Conservation (phyloP, 2,797 vertebrate species). For the Danio albolineatus region DNA sequence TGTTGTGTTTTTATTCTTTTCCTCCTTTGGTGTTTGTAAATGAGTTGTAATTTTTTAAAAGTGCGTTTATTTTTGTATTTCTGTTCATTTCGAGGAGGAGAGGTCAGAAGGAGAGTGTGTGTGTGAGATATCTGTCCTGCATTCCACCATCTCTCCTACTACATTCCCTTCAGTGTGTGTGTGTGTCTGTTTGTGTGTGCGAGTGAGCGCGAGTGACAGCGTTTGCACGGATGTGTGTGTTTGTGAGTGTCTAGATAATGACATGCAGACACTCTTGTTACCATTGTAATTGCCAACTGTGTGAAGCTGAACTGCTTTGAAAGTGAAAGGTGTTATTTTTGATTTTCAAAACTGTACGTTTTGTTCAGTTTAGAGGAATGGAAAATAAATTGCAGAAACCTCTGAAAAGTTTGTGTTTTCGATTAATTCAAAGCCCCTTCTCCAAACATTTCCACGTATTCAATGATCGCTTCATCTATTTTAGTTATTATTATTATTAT, state of each 20-base stretch:
- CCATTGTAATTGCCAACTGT: conserved; percentile 55
- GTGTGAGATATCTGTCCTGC: conserved; percentile 66
- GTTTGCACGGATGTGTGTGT: conserved; percentile 31
- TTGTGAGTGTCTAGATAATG: conserved; percentile 52
- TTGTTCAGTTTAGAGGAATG: conserved; percentile 65
- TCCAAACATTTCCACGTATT: neutral
- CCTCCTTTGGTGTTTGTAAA: conserved; percentile 56
- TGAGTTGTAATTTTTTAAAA: conserved; percentile 57
- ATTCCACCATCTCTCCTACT: conserved; percentile 72
- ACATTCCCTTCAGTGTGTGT: conserved; percentile 77
- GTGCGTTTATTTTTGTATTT: conserved; percentile 57
- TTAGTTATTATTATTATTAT: no score
- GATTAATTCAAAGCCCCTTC: conserved; percentile 35
- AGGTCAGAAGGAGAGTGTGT: conserved; percentile 62
- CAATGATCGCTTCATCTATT: neutral
- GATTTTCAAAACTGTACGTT: conserved; percentile 62
- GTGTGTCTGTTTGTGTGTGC: conserved; percentile 52
- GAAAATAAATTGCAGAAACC: conserved; percentile 67
- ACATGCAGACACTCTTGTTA: conserved; percentile 57
- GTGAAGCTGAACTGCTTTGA: conserved; percentile 60
- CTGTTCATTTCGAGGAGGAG: conserved; percentile 35
- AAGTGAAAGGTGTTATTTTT: conserved; percentile 64
- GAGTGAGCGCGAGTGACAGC: neutral
- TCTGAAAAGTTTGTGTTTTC: conserved; percentile 48
- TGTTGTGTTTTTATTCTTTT: conserved; percentile 53